Evolutionary conservation across 2,888 invertebrate genomes (phyloP).

Genomic region (Limulus polyphemus): DNA sequence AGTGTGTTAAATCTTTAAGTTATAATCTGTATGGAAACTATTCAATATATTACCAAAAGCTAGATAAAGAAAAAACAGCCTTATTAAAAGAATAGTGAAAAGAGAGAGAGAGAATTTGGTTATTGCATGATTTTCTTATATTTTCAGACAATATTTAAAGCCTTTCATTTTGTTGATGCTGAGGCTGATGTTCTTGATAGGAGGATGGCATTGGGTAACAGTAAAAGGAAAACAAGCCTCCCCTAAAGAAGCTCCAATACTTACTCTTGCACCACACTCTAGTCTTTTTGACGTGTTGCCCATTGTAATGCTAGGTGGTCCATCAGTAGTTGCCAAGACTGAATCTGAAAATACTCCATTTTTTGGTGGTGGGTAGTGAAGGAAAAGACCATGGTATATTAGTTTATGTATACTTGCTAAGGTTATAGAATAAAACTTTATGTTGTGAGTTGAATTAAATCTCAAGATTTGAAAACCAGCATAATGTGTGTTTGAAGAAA

Average conservation of each 20-base stretch:
- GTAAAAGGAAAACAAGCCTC: slow-evolving; percentile 62
- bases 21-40: too few relatives aligned
- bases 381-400: too few relatives aligned
- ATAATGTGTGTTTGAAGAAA: not conserved
- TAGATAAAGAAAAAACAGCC: too few relatives aligned
- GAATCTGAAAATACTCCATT: slow-evolving; percentile 69
- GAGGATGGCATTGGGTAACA: slow-evolving; percentile 67
- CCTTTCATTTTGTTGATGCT: slow-evolving; percentile 12
- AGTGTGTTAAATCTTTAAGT: too few relatives aligned
- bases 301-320: slow-evolving; percentile 66
- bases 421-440: too few relatives aligned
- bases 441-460: too few relatives aligned
- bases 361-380: slow-evolving; percentile 65
- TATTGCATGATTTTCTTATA: too few relatives aligned
- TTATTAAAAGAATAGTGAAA: too few relatives aligned
- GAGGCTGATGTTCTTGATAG: slow-evolving; percentile 52
- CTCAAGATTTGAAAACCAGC: too few relatives aligned
- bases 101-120: too few relatives aligned
- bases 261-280: slow-evolving; percentile 81
- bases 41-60: too few relatives aligned
- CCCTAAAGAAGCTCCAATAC: slow-evolving; percentile 63
- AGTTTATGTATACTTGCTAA: too few relatives aligned
- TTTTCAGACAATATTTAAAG: slow-evolving; percentile 12
- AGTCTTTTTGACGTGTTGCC: slow-evolving; percentile 78
- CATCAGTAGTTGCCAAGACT: slow-evolving; percentile 77